These are phyloP conservation scores for Acomys russatus DNA, from an alignment of 2,797 vertebrate species.

Conservation along the genomic window DNA sequence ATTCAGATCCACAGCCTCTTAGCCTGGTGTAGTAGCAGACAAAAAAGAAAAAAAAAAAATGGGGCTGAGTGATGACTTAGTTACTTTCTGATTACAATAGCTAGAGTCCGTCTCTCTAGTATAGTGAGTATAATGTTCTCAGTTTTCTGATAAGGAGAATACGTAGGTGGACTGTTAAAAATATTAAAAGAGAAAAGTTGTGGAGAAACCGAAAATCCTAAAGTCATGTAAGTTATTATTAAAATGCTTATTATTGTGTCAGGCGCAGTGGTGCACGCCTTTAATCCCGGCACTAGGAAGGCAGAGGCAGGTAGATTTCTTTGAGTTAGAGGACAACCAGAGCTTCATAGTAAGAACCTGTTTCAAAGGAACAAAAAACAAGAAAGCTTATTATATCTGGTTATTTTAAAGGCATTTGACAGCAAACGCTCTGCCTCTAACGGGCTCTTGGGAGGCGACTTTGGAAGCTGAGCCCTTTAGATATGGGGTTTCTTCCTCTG, in stretches of 20 bases:
- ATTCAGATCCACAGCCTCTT: constrained; percentile 30
- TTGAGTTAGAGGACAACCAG: not conserved
- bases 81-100: constrained; percentile 1
- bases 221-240: not conserved
- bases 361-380: not conserved
- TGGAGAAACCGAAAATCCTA: constrained; percentile 27
- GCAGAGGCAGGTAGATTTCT: not conserved
- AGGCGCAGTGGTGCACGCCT: not conserved
- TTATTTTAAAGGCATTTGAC: constrained; percentile 3
- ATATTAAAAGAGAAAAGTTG: not conserved
- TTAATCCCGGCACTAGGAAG: not conserved
- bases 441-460: not conserved
- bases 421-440: not conserved
- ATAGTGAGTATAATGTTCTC: constrained; percentile 8
- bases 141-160: not conserved
- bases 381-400: not conserved
- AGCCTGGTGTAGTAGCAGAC: not conserved
- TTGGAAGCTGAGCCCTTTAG: not conserved
- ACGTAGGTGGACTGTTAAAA: not conserved
- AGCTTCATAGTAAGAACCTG: not conserved
- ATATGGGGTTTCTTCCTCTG: not conserved
- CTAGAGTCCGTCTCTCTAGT: not conserved
- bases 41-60: constrained; percentile 14
- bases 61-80: not conserved
- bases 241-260: not conserved